Evolutionary conservation across 2,113 vertebrate genomes (phyloP), one percentile per base, ranked within the genome.

Genomic region (Theropithecus gelada): DNA sequence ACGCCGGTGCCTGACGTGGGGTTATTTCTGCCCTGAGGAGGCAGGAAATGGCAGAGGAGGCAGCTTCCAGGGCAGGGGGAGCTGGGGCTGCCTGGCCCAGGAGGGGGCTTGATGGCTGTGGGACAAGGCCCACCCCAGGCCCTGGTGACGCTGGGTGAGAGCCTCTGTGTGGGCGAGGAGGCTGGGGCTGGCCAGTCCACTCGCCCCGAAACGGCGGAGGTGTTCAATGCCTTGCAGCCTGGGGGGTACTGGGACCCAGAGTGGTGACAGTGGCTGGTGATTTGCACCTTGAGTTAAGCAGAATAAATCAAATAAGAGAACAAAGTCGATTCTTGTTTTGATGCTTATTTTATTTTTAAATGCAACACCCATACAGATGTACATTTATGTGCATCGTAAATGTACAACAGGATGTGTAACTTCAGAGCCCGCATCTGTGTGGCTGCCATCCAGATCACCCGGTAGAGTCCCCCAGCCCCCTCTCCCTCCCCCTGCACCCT

Each of bases 331-430:
- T 25, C 27, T 73, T 16, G 40, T 9, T 64, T n/a, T 32, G 0
- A 1, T 43, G 43, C 76, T 79, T 11, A n/a, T 55, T 79, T 79
- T 27, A 32, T 22, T 5, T 66, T 81, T 1, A 52, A 59, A 27
- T 6, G 22, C 0, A 17, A 1, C 43, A 4, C 25, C 22, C 32
- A 0, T 0, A 10, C 32, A 38, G 76, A 9, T 50, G 48, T 14
- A 50, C 48, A 50, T 50, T 50, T 50, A 2, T 1, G 0, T 2
- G 11, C 10, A 1, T 64, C 86, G 11, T 7, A 5, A 3, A 1
- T 2, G 18, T 2, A 0, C 5, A 8, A 0, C 1, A 1, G 0
- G 7, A 1, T 2, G 7, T 9, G 78, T 0, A 3, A 0, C 20
- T 1, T 0, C 1, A 4, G 12, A 22, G 94, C 40, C 0, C 1